Evolutionary conservation across 2,888 invertebrate species (phyloP).

Genomic region (Xestobium rufovillosum): DNA sequence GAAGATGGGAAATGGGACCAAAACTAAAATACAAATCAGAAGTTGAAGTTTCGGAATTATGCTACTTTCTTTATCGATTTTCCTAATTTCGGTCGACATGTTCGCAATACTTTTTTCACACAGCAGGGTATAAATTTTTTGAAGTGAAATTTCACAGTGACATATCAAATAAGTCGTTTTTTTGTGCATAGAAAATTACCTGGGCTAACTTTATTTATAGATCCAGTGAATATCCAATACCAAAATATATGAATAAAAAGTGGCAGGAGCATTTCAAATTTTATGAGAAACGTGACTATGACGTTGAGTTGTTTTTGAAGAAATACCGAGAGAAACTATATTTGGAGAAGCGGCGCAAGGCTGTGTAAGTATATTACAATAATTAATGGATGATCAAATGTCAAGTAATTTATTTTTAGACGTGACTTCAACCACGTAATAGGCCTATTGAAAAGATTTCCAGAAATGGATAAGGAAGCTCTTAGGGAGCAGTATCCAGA

Average conservation of each 20-base stretch:
- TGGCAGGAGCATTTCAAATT: conserved; percentile 53
- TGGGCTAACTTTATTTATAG: too few relatives aligned
- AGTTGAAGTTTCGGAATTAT: too few relatives aligned
- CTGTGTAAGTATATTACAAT: conserved; percentile 42
- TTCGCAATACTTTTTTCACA: too few relatives aligned
- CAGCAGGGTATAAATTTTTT: too few relatives aligned
- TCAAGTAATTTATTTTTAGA: conserved; percentile 34
- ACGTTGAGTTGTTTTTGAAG: conserved; percentile 55
- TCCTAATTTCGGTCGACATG: too few relatives aligned
- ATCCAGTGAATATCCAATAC: conserved; percentile 56
- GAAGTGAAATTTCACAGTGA: too few relatives aligned
- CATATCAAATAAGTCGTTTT: too few relatives aligned
- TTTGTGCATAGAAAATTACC: too few relatives aligned
- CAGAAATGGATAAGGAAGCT: conserved; percentile 63
- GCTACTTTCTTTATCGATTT: too few relatives aligned
- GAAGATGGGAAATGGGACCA: too few relatives aligned
- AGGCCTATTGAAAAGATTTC: conserved; percentile 65
- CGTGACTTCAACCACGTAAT: conserved; percentile 61
- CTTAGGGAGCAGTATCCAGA: conserved; percentile 67
- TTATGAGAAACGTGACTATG: conserved; percentile 50
- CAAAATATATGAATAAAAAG: conserved; percentile 56
- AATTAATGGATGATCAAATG: conserved; percentile 3
- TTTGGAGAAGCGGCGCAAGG: conserved; percentile 49
- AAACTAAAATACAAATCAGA: too few relatives aligned
- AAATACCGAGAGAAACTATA: conserved; percentile 60